Conservation (phyloP, 2,113 vertebrate genomes). For the Caranx melampygus region DNA sequence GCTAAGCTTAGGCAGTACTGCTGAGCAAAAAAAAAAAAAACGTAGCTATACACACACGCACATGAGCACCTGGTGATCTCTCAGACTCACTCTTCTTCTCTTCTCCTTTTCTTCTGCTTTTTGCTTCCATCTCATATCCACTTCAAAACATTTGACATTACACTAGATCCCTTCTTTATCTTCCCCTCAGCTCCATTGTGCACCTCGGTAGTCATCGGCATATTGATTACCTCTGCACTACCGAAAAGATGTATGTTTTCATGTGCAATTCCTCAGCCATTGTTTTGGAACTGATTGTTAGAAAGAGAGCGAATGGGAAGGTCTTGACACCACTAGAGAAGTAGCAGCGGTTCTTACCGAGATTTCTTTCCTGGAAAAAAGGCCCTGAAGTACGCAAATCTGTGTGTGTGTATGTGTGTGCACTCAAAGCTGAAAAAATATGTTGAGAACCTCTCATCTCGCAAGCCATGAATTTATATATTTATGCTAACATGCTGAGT, state of each 20-base stretch:
- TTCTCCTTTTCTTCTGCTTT: background rate
- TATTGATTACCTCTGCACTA: constrained; percentile 47
- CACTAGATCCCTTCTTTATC: constrained; percentile 21
- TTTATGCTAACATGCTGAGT: constrained; percentile 66
- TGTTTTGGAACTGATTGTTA: constrained; percentile 58
- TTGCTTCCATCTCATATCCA: constrained; percentile 27
- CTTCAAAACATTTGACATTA: constrained; percentile 42
- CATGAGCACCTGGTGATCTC: constrained; percentile 4
- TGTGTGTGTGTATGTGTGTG: constrained; percentile 13
- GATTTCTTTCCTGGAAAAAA: constrained; percentile 8
- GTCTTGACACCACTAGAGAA: constrained; percentile 16
- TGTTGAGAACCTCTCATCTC: constrained; percentile 40
- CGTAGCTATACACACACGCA: constrained; percentile 38
- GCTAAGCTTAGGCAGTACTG: constrained; percentile 55
- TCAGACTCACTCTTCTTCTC: constrained; percentile 15
- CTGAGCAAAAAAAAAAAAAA: constrained; percentile 41
- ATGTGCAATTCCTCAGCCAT: constrained; percentile 47
- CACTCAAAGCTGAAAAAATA: constrained; percentile 18
- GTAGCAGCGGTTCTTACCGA: background rate
- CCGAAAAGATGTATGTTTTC: constrained; percentile 30
- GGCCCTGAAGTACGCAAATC: background rate
- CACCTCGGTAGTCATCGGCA: constrained; percentile 32
- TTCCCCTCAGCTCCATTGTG: constrained; percentile 35
- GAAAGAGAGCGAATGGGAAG: background rate
- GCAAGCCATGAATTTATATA: constrained; percentile 61